Percentiles rank a stretch among this genome's conserved stretches.
Conservation (phyloP, 2,888 invertebrate genomes). For the Heteromurus nitidus region DNA sequence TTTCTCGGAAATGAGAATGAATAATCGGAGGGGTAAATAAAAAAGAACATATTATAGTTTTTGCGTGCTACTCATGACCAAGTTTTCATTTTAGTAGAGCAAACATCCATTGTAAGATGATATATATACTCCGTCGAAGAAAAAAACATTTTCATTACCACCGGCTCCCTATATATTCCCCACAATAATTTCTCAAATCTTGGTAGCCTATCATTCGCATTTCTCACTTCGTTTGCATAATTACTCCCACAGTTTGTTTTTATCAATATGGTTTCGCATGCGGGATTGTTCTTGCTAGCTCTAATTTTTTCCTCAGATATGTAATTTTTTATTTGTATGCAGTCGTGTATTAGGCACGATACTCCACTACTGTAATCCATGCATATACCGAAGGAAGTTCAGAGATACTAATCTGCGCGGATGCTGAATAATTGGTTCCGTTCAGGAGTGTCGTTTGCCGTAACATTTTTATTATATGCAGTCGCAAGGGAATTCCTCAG, state of each 20-base stretch:
- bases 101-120: slow-evolving; percentile 12
- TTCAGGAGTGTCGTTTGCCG: slow-evolving; percentile 42
- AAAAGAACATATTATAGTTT: slow-evolving; percentile 3
- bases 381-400: slow-evolving; percentile 37
- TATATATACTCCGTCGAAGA: neutral
- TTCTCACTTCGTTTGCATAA: slow-evolving; percentile 24
- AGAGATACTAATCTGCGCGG: slow-evolving; percentile 57
- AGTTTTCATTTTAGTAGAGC: slow-evolving; percentile 20
- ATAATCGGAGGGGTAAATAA: slow-evolving; percentile 1
- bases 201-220: neutral
- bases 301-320: too few relatives aligned
- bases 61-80: slow-evolving; percentile 27
- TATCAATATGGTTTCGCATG: slow-evolving; percentile 2
- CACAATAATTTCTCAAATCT: neutral
- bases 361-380: too few relatives aligned
- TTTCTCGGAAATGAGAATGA: slow-evolving; percentile 21
- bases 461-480: slow-evolving; percentile 23
- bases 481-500: neutral
- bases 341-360: too few relatives aligned
- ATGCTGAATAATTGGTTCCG: slow-evolving; percentile 57
- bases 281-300: too few relatives aligned
- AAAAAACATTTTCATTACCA: slow-evolving; percentile 9
- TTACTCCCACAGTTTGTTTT: slow-evolving; percentile 4
- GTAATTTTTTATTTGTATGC: too few relatives aligned
- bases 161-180: too few relatives aligned